Conservation (phyloP, 2,888 invertebrate genomes). For the Zaprionus obscuricornis region DNA sequence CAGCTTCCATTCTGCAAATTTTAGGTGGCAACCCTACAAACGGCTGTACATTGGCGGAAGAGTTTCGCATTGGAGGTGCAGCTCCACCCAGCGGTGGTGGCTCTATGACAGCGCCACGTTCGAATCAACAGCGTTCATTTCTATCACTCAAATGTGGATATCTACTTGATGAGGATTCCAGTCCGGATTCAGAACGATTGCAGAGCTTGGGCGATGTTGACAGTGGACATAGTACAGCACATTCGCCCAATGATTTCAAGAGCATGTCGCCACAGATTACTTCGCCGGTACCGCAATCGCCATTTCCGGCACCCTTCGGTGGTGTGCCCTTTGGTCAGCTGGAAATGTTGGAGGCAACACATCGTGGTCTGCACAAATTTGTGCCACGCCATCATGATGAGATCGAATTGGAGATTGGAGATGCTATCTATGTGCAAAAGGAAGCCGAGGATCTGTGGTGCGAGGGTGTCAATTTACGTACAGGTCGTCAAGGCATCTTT, state of each 20-base stretch:
- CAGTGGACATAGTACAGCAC: constrained; percentile 95
- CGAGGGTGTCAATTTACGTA: constrained; percentile 97
- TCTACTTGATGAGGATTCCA: constrained; percentile 91
- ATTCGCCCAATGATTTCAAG: constrained; percentile 95
- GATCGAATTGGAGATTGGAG: constrained; percentile 98
- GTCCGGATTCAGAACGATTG: constrained; percentile 93
- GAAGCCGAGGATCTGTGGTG: constrained; percentile 99
- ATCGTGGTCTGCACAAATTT: constrained; percentile 97
- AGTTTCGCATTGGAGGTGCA: constrained; percentile 83
- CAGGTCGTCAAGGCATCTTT: constrained; percentile 96
- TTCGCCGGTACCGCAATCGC: constrained; percentile 86
- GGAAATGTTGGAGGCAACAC: constrained; percentile 96
- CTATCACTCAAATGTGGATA: constrained; percentile 90
- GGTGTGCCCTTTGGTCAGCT: constrained; percentile 92
- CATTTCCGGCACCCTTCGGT: constrained; percentile 87
- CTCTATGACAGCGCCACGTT: constrained; percentile 32
- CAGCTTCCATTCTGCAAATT: constrained; percentile 87
- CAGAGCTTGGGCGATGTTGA: constrained; percentile 91
- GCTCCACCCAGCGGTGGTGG: constrained; percentile 52
- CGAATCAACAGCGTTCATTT: constrained; percentile 84
- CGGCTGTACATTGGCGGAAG: constrained; percentile 82
- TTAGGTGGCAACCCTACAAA: constrained; percentile 72
- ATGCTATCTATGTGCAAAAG: constrained; percentile 97
- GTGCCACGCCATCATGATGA: constrained; percentile 97
- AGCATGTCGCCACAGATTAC: constrained; percentile 90